A percentile compares a stretch with the other conserved stretches of the same genome.
Evolutionary conservation across 2,797 vertebrate genomes (phyloP).

Genomic region (Anguilla obscura): DNA sequence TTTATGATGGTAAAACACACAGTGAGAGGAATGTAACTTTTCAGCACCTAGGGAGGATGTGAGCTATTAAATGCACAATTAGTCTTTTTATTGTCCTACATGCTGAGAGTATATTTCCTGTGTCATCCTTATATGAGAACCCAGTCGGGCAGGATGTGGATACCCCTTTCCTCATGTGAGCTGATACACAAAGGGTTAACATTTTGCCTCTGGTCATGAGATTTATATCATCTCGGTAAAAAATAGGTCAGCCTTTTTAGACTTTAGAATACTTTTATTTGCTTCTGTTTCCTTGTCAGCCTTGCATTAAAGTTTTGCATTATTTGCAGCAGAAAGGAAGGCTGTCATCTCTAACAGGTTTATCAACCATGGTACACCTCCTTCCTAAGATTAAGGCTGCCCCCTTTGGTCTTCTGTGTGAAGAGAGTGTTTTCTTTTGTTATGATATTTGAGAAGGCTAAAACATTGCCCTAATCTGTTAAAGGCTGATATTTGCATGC

Average conservation of each 20-base stretch:
- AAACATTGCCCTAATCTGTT: background rate
- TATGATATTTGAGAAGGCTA: background rate
- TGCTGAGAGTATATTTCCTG: constrained; percentile 26
- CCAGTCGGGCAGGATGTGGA: constrained; percentile 19
- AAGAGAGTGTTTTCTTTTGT: background rate
- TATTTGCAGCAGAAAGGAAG: constrained; percentile 12
- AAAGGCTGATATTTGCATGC: background rate
- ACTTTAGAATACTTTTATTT: constrained; percentile 17
- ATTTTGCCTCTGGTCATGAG: constrained; percentile 16
- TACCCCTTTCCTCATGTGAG: constrained; percentile 6
- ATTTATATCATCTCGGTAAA: constrained; percentile 12
- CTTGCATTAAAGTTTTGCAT: constrained; percentile 12
- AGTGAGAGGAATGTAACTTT: background rate
- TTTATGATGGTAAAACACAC: background rate
- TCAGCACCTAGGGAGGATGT: background rate
- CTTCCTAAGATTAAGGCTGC: background rate
- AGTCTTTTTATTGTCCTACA: constrained; percentile 26
- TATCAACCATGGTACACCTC: background rate
- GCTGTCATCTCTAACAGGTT: constrained; percentile 24
- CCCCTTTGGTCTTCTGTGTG: background rate
- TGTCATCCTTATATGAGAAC: constrained; percentile 19
- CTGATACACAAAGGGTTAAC: constrained; percentile 29
- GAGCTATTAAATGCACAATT: constrained; percentile 33
- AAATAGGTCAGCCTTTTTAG: constrained; percentile 20
- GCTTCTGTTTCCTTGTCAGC: constrained; percentile 6